Base-by-base conservation (phyloP, 2,888 invertebrate species). In the Psococerastis gibbosa region DNA sequence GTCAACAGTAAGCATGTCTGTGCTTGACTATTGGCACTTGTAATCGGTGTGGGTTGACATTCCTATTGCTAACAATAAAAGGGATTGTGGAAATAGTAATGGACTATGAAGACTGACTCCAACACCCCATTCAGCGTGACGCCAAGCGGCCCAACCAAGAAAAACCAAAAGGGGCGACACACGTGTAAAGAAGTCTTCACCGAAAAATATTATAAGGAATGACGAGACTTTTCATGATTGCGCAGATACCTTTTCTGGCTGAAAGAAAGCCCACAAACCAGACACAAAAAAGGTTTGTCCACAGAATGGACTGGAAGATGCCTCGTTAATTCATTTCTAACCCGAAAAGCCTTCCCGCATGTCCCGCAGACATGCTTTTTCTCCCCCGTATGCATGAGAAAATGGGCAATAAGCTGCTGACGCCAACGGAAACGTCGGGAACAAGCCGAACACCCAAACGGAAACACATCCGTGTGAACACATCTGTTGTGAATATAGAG, bases 161-260 rank as follows among this genome's bases (percentile, higher is more conserved):
- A n/a, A n/a, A n/a, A n/a, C n/a, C n/a, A n/a, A n/a, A n/a, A n/a
- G n/a, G n/a, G n/a, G n/a, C n/a, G n/a, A n/a, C n/a, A n/a, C n/a
- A n/a, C n/a, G n/a, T n/a, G n/a, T n/a, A n/a, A n/a, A n/a, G n/a
- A n/a, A n/a, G n/a, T n/a, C n/a, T n/a, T n/a, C n/a, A n/a, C n/a
- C n/a, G n/a, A n/a, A n/a, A n/a, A n/a, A n/a, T n/a, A n/a, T n/a
- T n/a, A n/a, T n/a, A n/a, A n/a, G n/a, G n/a, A n/a, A 42, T 54
- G 53, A 42, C 49, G 49, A 13, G 49, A 60, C 20, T 52, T 49
- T 48, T 60, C 50, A 52, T 72, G 72, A 48, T 61, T 67, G 43
- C 62, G 63, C 13, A 72, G 54, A 52, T 71, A 71, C 17, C 71
- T 56, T 48, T 58, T 58, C 52, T 71, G 69, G 3, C 66, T 64